Conservation (phyloP, 2,797 vertebrate genomes). For the Alouatta caraya region DNA sequence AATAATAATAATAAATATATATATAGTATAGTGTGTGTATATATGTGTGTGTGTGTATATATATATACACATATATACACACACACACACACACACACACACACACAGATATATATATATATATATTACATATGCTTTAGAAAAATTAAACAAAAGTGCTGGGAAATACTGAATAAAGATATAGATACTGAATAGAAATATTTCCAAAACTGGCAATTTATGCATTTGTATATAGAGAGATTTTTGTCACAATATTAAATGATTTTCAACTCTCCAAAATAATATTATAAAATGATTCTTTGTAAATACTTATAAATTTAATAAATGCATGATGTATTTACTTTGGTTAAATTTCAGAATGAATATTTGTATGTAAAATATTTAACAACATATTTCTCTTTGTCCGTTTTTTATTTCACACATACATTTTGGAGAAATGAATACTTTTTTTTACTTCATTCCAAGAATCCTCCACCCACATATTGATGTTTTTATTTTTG, state of each 20-base stretch:
- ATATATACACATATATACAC: accelerated
- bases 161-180: background rate
- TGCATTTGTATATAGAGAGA: background rate
- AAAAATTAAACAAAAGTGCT: background rate
- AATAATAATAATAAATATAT: too few relatives aligned
- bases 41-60: too few relatives aligned
- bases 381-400: background rate
- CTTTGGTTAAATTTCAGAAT: background rate
- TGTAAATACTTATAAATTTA: background rate
- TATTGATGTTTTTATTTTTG: background rate
- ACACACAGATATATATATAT: accelerated
- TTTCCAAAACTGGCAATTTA: background rate
- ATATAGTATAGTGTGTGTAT: too few relatives aligned
- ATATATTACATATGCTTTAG: too few relatives aligned
- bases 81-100: too few relatives aligned
- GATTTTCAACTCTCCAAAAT: background rate
- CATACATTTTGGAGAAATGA: background rate
- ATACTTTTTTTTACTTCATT: background rate
- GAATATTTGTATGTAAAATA: background rate
- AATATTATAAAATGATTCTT: background rate
- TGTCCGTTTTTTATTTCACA: background rate
- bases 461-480: background rate
- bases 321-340: background rate
- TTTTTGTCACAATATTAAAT: background rate
- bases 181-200: background rate